Evolutionary conservation across 2,797 vertebrate species (phyloP), one percentile per base, ranked within the genome.

Genomic region (Cuculus canorus): DNA sequence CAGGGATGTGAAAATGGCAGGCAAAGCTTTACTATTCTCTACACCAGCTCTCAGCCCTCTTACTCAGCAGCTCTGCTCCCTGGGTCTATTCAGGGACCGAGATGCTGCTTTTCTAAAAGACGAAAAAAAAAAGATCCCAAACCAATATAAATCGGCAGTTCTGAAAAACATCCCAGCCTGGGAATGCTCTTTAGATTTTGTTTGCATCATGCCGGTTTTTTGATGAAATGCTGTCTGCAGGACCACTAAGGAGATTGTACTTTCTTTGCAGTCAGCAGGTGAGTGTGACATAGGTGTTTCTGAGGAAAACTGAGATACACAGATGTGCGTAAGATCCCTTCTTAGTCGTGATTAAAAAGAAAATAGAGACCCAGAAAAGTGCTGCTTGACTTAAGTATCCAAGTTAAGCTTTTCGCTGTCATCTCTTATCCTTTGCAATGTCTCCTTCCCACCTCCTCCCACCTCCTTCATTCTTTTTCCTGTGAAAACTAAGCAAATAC

Each of bases 1-100:
- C 80, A 85, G 78, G 82, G 81, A 91, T 82, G 83, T 94, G 94
- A 93, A 95, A 95, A 96, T 64, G 82, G 95, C 93, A 96, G 95
- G 95, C 94, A 92, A 72, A 92, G 75, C 90, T 86, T 79, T 93
- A 83, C 83, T 96, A 95, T 96, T 97, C 92, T 95, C 91, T 85
- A 8, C 81, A 84, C 56, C 41, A 90, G 78, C 88, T 90, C 92
- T 41, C 88, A 90, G 71, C 57, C 45, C n/a, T 91, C 82, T 93
- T 90, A 92, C 88, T 94, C 92, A 70, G 84, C 68, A 85, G 88
- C 87, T 91, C 88, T 88, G 61, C 80, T 91, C 79, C 30, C 93
- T 27, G 56, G 15, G n/a, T 77, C 92, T 95, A 89, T 96, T 95
- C 86, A 96, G 57, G 53, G 86, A 57, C 33, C 75, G 83, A 88